phyloP scores from a whole-genome alignment of 1,140 invertebrate genomes.

The Apis dorsata region DNA sequence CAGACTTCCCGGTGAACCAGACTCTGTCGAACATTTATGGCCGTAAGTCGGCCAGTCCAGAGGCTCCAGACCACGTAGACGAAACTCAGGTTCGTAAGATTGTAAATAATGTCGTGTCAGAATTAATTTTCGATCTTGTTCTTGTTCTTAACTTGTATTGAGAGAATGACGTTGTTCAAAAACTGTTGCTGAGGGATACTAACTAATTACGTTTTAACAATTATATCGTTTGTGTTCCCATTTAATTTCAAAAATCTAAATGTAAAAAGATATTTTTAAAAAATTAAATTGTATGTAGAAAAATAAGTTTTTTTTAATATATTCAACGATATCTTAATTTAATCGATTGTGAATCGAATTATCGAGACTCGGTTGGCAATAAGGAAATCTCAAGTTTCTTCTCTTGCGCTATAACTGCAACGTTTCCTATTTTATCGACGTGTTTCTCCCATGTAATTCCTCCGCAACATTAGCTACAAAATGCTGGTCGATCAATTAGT shows the following conservation, averaged over 20 bases:
- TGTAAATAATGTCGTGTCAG: slow-evolving; percentile 36
- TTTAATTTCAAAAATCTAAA: not conserved
- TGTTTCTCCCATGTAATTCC: not conserved
- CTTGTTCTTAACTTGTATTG: not conserved
- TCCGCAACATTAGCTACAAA: no score
- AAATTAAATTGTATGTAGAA: not conserved
- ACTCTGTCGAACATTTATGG: slow-evolving; percentile 77
- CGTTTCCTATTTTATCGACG: slow-evolving; percentile 16
- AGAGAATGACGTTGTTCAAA: not conserved
- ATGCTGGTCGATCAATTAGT: slow-evolving; percentile 17
- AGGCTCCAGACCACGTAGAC: slow-evolving; percentile 70
- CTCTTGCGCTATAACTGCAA: not conserved
- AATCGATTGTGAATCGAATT: not conserved
- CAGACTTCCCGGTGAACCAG: slow-evolving; percentile 74
- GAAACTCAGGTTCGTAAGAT: slow-evolving; percentile 74
- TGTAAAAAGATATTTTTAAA: not conserved
- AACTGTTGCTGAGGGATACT: not conserved
- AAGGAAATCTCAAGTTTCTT: slow-evolving; percentile 7
- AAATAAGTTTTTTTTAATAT: no score
- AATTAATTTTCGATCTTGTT: not conserved
- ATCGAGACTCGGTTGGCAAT: not conserved
- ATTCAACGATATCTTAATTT: no score
- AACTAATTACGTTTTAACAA: not conserved
- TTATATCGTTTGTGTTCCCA: not conserved
- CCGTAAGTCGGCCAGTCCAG: slow-evolving; percentile 75